A percentile compares a stretch with the other conserved stretches of the same genome.
Evolutionary conservation across 2,797 vertebrate genomes (phyloP).

Genomic region (Schizopygopsis malacanthus): DNA sequence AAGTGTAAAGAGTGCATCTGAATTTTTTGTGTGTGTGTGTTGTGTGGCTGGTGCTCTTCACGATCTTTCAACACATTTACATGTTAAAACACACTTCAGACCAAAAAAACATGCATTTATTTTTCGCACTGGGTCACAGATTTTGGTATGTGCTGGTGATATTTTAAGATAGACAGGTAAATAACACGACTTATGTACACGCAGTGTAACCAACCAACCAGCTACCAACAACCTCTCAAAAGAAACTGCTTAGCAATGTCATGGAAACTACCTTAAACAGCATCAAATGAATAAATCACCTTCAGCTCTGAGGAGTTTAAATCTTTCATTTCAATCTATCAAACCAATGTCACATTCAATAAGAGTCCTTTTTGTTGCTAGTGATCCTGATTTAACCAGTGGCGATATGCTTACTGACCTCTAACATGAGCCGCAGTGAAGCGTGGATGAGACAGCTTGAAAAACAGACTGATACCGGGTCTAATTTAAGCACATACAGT

Average conservation of each 20-base stretch:
- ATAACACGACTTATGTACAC: not conserved
- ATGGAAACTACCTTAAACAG: not conserved
- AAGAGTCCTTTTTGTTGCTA: not conserved
- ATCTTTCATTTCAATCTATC: not conserved
- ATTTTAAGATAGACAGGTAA: not conserved
- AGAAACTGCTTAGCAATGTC: not conserved
- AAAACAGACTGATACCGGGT: not conserved
- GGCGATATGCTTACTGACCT: conserved; percentile 41
- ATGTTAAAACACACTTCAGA: not conserved
- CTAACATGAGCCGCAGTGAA: conserved; percentile 21
- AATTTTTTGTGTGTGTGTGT: not conserved
- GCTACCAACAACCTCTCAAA: not conserved
- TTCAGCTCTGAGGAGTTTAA: not conserved
- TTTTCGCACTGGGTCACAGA: not conserved
- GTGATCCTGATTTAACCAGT: conserved; percentile 20
- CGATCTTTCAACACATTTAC: not conserved
- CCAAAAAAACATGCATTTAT: not conserved
- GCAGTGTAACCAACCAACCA: not conserved
- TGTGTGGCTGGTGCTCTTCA: not conserved
- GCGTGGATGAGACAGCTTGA: not conserved
- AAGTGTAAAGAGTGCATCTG: not conserved
- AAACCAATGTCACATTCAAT: not conserved
- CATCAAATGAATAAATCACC: not conserved
- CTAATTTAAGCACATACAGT: not conserved
- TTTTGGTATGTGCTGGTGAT: not conserved